Base-by-base conservation (phyloP, 2,888 invertebrate species). In the Chymomyza caudatula region DNA sequence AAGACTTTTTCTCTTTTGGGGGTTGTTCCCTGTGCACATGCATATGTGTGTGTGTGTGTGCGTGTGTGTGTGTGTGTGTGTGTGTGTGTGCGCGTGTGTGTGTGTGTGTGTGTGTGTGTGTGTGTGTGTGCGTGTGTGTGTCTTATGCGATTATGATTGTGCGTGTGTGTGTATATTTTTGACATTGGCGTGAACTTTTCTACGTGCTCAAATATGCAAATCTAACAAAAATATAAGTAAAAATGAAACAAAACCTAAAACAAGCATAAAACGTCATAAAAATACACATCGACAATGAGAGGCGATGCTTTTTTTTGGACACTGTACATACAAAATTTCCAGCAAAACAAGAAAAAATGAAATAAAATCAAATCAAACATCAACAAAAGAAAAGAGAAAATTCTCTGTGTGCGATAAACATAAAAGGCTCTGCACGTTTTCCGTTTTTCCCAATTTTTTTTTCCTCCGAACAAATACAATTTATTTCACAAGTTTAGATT, bases 141-240 rank as follows among this genome's bases (percentile, higher is more conserved):
- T 20, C n/a, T n/a, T n/a, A n/a, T n/a, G n/a, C n/a, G n/a, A n/a
- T n/a, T n/a, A n/a, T n/a, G n/a, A n/a, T n/a, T n/a, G n/a, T n/a
- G n/a, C n/a, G n/a, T n/a, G 29, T n/a, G 47, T 47, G 47, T 47
- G n/a, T 47, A n/a, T 47, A 19, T 47, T 15, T 47, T 15, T 8
- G 47, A 5, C 47, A 17, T 47, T 65, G 59, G 54, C 54, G 63
- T 29, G 51, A 63, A 59, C 63, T 72, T 71, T 60, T 52, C 59
- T 67, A 78, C 77, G 76, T 78, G 78, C 76, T 69, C 63, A 67
- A 82, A 82, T 82, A 78, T 78, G 83, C 78, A 79, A 78, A 78
- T 78, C 73, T 60, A 70, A 25, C 60, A 66, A 13, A 62, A 74
- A 75, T 65, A 51, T 42, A 51, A 58, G 17, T 23, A 42, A 54